Evolutionary conservation across 53 echinoderm and acorn worm genomes (phyloP), one percentile per base, ranked within the genome.

Genomic region (Stichopus horrens): DNA sequence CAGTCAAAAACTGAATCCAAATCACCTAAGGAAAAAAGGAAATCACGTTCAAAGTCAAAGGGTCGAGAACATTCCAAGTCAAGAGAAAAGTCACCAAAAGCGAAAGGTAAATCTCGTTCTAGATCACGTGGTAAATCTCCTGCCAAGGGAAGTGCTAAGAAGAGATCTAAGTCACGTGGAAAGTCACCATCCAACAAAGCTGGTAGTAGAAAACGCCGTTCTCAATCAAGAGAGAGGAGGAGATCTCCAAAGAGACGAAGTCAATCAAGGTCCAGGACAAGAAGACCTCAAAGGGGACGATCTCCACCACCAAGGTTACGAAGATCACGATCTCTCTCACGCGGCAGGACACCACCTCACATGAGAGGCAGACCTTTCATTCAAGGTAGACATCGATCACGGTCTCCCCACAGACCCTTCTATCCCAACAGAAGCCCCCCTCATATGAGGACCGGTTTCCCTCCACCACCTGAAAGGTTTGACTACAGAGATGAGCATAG

Each of bases 391-490:
- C 89, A 79, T 7, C 79, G 89, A 9, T 91, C 97, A 7, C 89
- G 90, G n/a, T 93, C 95, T 9, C 94, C 94, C 9, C 92, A 76
- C 22, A 90, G 90, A 75, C 94, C 92, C 59, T 96, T 77, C 57
- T 89, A 88, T 53, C 90, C 87, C 54, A 81, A 89, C 57, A 91
- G 94, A 78, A 81, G 90, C 16, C 92, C 91, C 9, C 91, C 92
- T 10, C 83, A 74, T 59, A 54, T 83, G 53, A 75, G 94, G 76
- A 89, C 88, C 11, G 86, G 74, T 86, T 92, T 84, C 21, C 94
- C 79, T 22, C 74, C 73, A 6, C 21, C 68, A 22, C 74, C 74
- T 7, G 87, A 74, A 8, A 20, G 71, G 21, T 86, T 75, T 23
- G 75, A 92, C 74, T 88, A 54, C 9, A 86, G 92, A 89, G 91